Evolutionary conservation across 2,113 vertebrate genomes (phyloP).

Genomic region (Penelope pileata): DNA sequence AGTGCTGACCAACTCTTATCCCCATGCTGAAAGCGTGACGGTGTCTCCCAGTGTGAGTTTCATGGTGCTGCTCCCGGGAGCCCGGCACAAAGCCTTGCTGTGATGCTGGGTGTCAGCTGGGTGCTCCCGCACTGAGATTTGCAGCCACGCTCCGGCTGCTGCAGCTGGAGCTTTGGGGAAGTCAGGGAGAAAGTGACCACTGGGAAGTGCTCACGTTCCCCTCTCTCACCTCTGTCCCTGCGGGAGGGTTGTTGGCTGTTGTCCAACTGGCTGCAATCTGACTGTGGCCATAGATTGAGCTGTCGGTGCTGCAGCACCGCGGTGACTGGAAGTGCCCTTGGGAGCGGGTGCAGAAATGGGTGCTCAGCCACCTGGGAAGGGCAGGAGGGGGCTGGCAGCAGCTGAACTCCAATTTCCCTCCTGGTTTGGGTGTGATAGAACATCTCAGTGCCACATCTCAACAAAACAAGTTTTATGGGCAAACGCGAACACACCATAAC

Average conservation of each 20-base stretch:
- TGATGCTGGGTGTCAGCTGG: rapidly evolving
- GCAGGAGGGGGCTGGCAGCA: neutral
- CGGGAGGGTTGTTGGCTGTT: no score
- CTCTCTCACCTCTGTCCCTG: rapidly evolving
- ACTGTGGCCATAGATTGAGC: rapidly evolving
- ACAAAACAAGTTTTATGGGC: neutral
- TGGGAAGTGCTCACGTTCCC: rapidly evolving
- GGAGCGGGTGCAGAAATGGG: neutral
- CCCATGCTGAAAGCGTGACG: rapidly evolving
- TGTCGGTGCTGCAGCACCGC: rapidly evolving
- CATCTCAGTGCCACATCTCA: neutral
- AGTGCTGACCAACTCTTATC: neutral
- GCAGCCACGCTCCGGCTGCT: neutral
- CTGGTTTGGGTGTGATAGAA: neutral
- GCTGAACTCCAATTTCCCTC: constrained; percentile 22
- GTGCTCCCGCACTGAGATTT: neutral
- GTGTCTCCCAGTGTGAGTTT: neutral
- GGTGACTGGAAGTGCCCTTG: rapidly evolving
- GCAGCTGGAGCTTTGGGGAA: neutral
- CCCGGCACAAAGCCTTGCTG: rapidly evolving
- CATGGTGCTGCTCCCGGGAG: rapidly evolving
- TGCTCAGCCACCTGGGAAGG: rapidly evolving
- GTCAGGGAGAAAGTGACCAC: neutral
- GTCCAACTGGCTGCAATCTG: rapidly evolving
- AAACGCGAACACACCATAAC: neutral